Evolutionary conservation across 92 coral and sea anemone genomes (phyloP), one percentile per base, ranked within the genome.

Genomic region (Paragorgia papillata): DNA sequence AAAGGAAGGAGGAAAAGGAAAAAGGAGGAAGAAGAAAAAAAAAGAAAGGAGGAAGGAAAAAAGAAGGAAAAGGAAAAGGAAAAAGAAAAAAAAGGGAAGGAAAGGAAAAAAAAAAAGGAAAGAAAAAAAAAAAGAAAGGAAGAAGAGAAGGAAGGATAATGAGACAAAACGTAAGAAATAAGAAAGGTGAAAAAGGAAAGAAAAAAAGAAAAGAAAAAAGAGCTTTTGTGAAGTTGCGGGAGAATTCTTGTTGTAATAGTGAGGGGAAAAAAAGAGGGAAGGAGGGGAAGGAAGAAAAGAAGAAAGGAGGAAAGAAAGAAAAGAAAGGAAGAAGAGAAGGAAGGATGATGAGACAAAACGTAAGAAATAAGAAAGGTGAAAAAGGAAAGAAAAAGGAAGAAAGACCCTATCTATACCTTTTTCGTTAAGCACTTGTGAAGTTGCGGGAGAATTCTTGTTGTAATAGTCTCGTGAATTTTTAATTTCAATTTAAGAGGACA

Each of bases 351-450:
- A 9, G 29, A 48, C 12, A 57, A 5, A 14, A 15, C 9, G 22
- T 3, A 9, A 17, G 3, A 4, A 27, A 44, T 21, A 18, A 63
- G 15, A 63, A 6, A 20, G 1, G 4, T 10, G 58, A n/a, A 26
- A 19, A 24, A 29, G 25, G 48, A 3, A 8, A 33, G 5, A 34
- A 44, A 14, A 61, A 26, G 14, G 37, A 2, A 44, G 17, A n/a
- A n/a, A n/a, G n/a, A n/a, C n/a, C n/a, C n/a, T n/a, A 46, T 33
- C 9, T 81, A 31, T 71, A 94, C 98, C 97, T 94, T 90, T 62
- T 90, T 94, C 0, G 96, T 95, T 34, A 91, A 81, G 30, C 90
- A 86, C 65, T 83, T 91, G 68, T 81, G 91, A 19, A 95, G 87
- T 66, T 91, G 90, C 22, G 99, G 99, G 28, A 95, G 76, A 39